Conservation (phyloP, 2,888 invertebrate species). For the Molorchus minor region DNA sequence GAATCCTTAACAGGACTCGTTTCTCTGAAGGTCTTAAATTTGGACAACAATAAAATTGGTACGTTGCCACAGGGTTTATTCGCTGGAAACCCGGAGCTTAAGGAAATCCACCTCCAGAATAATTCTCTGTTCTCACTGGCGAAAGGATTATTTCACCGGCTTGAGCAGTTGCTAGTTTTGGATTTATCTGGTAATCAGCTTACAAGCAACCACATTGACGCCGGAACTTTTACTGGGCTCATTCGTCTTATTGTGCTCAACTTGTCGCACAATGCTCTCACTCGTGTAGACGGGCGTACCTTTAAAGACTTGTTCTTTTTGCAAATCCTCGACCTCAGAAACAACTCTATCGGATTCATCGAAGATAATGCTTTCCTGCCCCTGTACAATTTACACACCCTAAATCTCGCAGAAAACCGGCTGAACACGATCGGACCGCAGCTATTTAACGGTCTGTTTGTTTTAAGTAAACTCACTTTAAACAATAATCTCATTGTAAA, state of each 20-base stretch:
- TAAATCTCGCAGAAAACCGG: constrained; percentile 89
- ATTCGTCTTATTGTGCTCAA: constrained; percentile 86
- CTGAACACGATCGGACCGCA: constrained; percentile 82
- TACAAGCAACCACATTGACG: constrained; percentile 84
- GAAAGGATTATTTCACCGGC: constrained; percentile 81
- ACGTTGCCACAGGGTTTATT: constrained; percentile 84
- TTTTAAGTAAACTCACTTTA: constrained; percentile 83
- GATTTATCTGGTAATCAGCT: constrained; percentile 87
- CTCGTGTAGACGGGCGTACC: constrained; percentile 82
- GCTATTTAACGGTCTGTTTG: constrained; percentile 84
- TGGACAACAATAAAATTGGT: constrained; percentile 85
- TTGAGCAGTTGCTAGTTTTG: constrained; percentile 84
- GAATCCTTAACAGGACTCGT: constrained; percentile 82
- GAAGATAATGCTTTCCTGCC: constrained; percentile 89
- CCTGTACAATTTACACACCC: constrained; percentile 86
- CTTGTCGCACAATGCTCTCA: constrained; percentile 85
- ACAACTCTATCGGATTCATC: constrained; percentile 88
- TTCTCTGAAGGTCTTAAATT: constrained; percentile 82
- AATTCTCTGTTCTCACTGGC: constrained; percentile 86
- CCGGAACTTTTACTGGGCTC: constrained; percentile 84
- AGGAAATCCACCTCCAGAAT: constrained; percentile 85
- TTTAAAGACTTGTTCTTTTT: constrained; percentile 88
- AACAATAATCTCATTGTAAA: constrained; percentile 85
- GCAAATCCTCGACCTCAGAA: constrained; percentile 85
- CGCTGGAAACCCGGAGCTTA: constrained; percentile 80